Conservation (phyloP, 2,888 invertebrate genomes). For the Harmothoe impar region DNA sequence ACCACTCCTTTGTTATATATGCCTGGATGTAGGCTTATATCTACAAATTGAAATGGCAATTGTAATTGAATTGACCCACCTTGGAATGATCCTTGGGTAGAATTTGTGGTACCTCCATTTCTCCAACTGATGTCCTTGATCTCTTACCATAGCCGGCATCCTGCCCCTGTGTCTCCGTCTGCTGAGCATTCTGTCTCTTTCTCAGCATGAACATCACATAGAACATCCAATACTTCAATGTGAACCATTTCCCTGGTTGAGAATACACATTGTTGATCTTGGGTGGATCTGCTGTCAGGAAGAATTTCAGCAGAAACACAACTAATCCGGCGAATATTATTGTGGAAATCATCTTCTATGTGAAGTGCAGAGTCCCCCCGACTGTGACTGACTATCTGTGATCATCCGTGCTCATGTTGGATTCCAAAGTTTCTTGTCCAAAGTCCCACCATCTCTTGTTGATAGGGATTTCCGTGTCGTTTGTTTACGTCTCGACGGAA, state of each 20-base stretch:
- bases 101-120: conserved; percentile 86
- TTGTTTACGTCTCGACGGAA: background rate
- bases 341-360: background rate
- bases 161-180: conserved; percentile 82
- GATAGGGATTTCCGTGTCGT: background rate
- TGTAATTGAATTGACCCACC: conserved; percentile 69
- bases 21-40: too few relatives aligned
- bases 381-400: background rate
- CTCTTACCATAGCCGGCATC: conserved; percentile 83
- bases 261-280: conserved; percentile 86
- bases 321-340: background rate
- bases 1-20: too few relatives aligned
- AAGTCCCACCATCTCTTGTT: background rate
- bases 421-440: conserved; percentile 10
- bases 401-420: background rate
- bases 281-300: conserved; percentile 1
- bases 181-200: conserved; percentile 79
- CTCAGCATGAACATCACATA: conserved; percentile 85
- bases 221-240: conserved; percentile 86
- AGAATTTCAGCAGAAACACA: conserved; percentile 2
- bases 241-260: conserved; percentile 87
- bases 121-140: conserved; percentile 84
- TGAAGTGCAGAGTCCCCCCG: background rate
- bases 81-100: conserved; percentile 85
- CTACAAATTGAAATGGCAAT: too few relatives aligned